Evolutionary conservation across 2,888 invertebrate species (phyloP).

Genomic region (Galerucella nymphaeae): DNA sequence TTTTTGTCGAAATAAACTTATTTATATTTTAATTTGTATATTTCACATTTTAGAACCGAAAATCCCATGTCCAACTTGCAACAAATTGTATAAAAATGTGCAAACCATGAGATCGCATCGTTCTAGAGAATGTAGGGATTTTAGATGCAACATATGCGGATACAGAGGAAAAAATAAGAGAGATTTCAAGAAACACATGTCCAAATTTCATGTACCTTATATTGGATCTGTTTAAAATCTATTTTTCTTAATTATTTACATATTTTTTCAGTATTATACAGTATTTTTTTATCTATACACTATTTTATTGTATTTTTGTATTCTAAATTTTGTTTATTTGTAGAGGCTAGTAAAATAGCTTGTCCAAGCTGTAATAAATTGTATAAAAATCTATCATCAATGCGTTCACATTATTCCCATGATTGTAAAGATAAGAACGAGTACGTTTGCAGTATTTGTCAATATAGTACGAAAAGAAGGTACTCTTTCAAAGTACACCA

Average conservation of each 20-base stretch:
- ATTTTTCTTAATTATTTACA: too few species aligned
- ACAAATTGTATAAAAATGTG: constrained; percentile 36
- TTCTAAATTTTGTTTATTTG: constrained; percentile 1
- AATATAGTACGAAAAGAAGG: constrained; percentile 36
- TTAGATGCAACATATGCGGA: constrained; percentile 34
- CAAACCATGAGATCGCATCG: constrained; percentile 37
- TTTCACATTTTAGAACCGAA: background rate
- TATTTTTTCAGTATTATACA: too few species aligned
- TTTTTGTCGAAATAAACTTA: background rate
- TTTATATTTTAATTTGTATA: background rate
- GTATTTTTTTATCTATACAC: too few species aligned
- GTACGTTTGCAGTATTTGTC: constrained; percentile 34
- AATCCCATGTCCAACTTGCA: constrained; percentile 39
- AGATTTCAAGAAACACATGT: constrained; percentile 24
- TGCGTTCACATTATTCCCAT: constrained; percentile 41
- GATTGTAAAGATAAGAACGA: constrained; percentile 39
- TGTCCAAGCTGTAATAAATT: constrained; percentile 41
- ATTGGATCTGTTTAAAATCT: background rate
- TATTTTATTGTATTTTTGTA: background rate
- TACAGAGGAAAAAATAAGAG: constrained; percentile 35
- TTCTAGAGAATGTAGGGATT: constrained; percentile 37
- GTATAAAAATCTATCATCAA: constrained; percentile 38
- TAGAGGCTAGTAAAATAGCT: constrained; percentile 19
- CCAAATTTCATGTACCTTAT: background rate
- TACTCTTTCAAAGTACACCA: constrained; percentile 37